Evolutionary conservation across 2,888 invertebrate species (phyloP).

Genomic region (Eristalis pertinax): DNA sequence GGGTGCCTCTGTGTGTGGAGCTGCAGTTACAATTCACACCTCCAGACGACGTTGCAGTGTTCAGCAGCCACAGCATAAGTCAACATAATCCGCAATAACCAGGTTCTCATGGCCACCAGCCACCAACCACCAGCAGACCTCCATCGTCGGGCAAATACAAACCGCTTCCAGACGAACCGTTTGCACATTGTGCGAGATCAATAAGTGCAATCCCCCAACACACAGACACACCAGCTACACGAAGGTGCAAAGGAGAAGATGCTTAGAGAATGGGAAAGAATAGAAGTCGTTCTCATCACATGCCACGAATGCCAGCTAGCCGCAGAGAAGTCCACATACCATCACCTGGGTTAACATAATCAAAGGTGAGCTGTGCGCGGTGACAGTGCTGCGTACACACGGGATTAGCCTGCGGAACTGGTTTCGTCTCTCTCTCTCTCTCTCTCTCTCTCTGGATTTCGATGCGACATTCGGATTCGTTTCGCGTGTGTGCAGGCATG

Average conservation of each 20-base stretch:
- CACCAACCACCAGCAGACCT: neutral
- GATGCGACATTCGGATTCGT: neutral
- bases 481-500: slow-evolving; percentile 1
- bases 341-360: slow-evolving; percentile 66
- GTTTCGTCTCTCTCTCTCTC: slow-evolving; percentile 31
- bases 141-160: neutral
- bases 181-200: slow-evolving; percentile 49
- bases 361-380: slow-evolving; percentile 47
- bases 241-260: slow-evolving; percentile 19
- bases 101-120: slow-evolving; percentile 50
- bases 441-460: neutral
- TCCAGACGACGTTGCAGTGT: slow-evolving; percentile 13
- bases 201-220: slow-evolving; percentile 41
- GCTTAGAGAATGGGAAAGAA: slow-evolving; percentile 17
- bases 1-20: slow-evolving; percentile 11
- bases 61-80: slow-evolving; percentile 17
- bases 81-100: slow-evolving; percentile 59
- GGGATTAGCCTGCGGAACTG: slow-evolving; percentile 27
- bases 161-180: slow-evolving; percentile 9
- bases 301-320: slow-evolving; percentile 38
- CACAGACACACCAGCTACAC: neutral
- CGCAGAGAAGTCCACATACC: slow-evolving; percentile 52
- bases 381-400: slow-evolving; percentile 38
- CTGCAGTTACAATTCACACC: slow-evolving; percentile 46
- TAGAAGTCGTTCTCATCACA: slow-evolving; percentile 25